Conservation (phyloP, 2,113 vertebrate genomes). For the Calidris pygmaea region DNA sequence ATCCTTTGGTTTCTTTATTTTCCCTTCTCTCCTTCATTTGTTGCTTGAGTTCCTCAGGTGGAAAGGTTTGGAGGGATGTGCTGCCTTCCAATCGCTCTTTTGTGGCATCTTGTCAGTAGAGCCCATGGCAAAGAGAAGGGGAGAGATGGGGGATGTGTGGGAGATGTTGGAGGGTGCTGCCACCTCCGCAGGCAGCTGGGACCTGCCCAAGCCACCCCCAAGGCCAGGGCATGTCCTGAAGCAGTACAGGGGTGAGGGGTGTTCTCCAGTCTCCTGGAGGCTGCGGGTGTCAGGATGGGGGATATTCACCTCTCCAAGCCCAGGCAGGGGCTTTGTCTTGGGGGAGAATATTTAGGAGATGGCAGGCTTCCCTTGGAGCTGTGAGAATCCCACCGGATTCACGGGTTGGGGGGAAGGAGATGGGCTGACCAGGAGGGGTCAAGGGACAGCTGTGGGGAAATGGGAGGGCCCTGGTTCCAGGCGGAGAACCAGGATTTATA, state of each 20-base stretch:
- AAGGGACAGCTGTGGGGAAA: background rate
- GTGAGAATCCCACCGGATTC: background rate
- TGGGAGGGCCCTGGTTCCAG: background rate
- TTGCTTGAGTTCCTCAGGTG: background rate
- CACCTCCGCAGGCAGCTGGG: background rate
- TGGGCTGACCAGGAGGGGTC: background rate
- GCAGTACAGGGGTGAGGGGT: fast-evolving
- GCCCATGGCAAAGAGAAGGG: background rate
- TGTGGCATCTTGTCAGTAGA: background rate
- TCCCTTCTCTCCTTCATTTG: background rate
- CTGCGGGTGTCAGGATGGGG: fast-evolving
- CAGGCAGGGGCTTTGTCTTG: background rate
- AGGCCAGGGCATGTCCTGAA: background rate
- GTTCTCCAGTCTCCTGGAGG: background rate
- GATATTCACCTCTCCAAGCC: background rate
- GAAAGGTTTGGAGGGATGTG: background rate
- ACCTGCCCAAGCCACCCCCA: background rate
- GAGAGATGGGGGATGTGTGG: fast-evolving
- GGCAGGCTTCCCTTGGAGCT: background rate
- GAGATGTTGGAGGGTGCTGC: fast-evolving
- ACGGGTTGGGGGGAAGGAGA: background rate
- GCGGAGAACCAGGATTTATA: background rate
- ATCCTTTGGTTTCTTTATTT: background rate
- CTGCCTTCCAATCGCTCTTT: background rate
- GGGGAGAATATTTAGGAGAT: background rate